Conservation (phyloP, 2,113 vertebrate species). For the Mastomys coucha region DNA sequence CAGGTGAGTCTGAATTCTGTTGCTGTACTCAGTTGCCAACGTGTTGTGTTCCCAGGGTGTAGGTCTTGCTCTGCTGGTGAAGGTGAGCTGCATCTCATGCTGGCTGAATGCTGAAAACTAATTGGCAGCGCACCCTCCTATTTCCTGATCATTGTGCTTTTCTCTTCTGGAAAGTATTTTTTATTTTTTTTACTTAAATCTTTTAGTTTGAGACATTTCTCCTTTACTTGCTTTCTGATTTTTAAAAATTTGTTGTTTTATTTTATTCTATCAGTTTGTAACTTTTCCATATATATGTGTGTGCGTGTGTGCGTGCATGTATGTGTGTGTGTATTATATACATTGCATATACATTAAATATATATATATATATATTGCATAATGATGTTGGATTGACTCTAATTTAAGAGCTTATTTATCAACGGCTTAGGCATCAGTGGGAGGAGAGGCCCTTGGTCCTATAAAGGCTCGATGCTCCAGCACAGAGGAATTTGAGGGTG, state of each 20-base stretch:
- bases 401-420: not conserved
- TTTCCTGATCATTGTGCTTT: not conserved
- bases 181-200: not conserved
- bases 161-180: not conserved
- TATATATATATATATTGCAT: not conserved
- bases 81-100: not conserved
- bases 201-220: constrained; percentile 12
- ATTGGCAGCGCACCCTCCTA: not conserved
- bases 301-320: not conserved
- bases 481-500: no score
- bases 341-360: not conserved
- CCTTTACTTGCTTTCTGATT: not conserved
- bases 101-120: not conserved
- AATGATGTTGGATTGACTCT: not conserved
- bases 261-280: constrained; percentile 16
- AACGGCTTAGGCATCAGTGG: no score
- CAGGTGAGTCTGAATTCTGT: not conserved
- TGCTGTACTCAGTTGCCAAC: not conserved
- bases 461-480: no score
- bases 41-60: not conserved
- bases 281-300: not conserved
- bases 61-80: not conserved
- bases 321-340: not conserved
- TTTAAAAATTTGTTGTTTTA: not conserved
- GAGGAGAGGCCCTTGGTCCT: no score